Evolutionary conservation across 2,888 invertebrate genomes (phyloP), one percentile per base, ranked within the genome.

Genomic region (Drosophila peninsularis): DNA sequence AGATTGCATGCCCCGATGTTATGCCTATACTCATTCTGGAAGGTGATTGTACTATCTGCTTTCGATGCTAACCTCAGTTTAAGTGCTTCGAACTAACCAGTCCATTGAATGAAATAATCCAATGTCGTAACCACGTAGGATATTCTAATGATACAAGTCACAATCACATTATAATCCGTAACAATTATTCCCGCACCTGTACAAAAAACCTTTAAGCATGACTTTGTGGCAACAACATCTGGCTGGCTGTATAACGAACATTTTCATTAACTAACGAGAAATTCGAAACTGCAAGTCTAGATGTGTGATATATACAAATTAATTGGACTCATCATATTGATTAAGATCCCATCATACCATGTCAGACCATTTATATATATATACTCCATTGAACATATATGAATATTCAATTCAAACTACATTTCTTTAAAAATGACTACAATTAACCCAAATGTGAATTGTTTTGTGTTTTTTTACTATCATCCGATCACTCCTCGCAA

Each of bases 1-100:
- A 73, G 74, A 81, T 93, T 94, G 91, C 93, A 94, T 94, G 91
- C 93, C 94, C 91, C 94, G 95, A 93, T 95, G 94, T 90, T 93
- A 94, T 94, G 93, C 94, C 96, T 92, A 96, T 97, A 93, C 95
- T 97, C 90, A 96, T 97, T 91, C 94, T 97, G 91, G 96, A 97
- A 97, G 97, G 97, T 97, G 95, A 81, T 94, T 89, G 90, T 89
- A 72, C 86, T 80, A 61, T 76, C 58, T 76, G 62, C 63, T 73
- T 50, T 42, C 56, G 49, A 54, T 47, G 58, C 70, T 86, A 69
- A 75, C 53, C 47, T 50, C 41, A 44, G 42, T 42, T 14, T 27
- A 58, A 62, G 39, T 34, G 64, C 76, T 71, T 82, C 19, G 6
- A 21, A 62, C 57, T 78, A 80, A 85, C 54, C 11, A 11, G 37